These are phyloP conservation scores for Stenichneumon culpator DNA, from an alignment of 2,888 invertebrate genomes.

Conservation along the genomic window DNA sequence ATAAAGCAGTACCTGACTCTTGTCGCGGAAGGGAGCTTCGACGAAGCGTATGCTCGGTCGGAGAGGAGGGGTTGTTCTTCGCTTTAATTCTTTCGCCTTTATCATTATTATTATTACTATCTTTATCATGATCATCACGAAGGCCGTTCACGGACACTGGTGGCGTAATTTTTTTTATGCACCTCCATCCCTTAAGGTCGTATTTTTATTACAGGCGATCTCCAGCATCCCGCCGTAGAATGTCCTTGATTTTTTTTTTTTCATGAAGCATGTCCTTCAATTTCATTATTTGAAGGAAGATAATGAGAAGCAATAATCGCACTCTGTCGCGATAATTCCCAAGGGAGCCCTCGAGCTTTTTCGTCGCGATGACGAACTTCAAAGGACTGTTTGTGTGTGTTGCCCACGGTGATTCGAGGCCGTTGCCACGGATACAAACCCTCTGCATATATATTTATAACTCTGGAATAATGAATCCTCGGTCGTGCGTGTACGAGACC, in stretches of 20 bases:
- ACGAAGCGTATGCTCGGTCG: constrained; percentile 62
- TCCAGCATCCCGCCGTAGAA: constrained; percentile 1
- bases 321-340: constrained; percentile 12
- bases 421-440: constrained; percentile 78
- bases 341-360: constrained; percentile 30
- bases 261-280: neutral
- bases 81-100: constrained; percentile 41
- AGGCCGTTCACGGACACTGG: constrained; percentile 54
- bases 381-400: constrained; percentile 59
- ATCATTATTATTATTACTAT: constrained; percentile 38
- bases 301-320: constrained; percentile 33
- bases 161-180: constrained; percentile 29
- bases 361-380: constrained; percentile 43
- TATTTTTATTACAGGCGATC: constrained; percentile 31
- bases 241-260: constrained; percentile 7
- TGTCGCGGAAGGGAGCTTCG: constrained; percentile 50
- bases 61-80: constrained; percentile 45
- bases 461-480: neutral
- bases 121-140: constrained; percentile 31
- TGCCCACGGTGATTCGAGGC: constrained; percentile 71
- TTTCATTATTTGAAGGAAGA: constrained; percentile 7
- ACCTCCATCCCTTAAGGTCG: constrained; percentile 8
- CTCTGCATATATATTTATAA: constrained; percentile 50
- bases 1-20: constrained; percentile 28
- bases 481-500: neutral